phyloP scores from a whole-genome alignment of 2,113 vertebrate genomes.

The Scomber colias region DNA sequence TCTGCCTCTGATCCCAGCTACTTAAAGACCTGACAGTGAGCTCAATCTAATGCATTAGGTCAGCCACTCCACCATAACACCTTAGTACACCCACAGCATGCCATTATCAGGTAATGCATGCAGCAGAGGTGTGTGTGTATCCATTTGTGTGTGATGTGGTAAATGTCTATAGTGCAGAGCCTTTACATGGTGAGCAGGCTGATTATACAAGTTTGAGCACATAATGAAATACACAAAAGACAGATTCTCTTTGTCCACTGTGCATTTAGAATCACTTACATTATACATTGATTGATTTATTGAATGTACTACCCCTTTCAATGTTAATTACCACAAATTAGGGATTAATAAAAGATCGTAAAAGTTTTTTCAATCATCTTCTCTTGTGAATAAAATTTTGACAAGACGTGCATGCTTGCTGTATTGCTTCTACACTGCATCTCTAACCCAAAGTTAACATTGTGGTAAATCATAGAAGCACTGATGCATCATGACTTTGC shows the following conservation, averaged over 20 bases:
- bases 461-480: not conserved
- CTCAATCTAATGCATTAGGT: conserved; percentile 83
- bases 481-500: conserved; percentile 13
- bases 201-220: not conserved
- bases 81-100: conserved; percentile 79
- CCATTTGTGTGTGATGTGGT: conserved; percentile 2
- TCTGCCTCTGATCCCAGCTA: conserved; percentile 79
- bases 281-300: not conserved
- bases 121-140: conserved; percentile 35
- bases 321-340: not conserved
- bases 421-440: not conserved
- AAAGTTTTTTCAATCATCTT: too few species aligned
- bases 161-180: conserved; percentile 31
- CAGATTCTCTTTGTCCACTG: not conserved
- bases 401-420: not conserved
- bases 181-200: conserved; percentile 6
- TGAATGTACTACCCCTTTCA: not conserved
- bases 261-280: conserved; percentile 11
- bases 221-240: not conserved
- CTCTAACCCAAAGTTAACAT: conserved; percentile 11
- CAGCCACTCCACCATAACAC: conserved; percentile 78
- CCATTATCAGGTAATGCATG: conserved; percentile 78
- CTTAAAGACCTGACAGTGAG: conserved; percentile 82
- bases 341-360: too few species aligned
- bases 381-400: too few species aligned